Base-by-base conservation (phyloP, 37 sponge, comb jelly and placozoan genomes). In the Corticium candelabrum region DNA sequence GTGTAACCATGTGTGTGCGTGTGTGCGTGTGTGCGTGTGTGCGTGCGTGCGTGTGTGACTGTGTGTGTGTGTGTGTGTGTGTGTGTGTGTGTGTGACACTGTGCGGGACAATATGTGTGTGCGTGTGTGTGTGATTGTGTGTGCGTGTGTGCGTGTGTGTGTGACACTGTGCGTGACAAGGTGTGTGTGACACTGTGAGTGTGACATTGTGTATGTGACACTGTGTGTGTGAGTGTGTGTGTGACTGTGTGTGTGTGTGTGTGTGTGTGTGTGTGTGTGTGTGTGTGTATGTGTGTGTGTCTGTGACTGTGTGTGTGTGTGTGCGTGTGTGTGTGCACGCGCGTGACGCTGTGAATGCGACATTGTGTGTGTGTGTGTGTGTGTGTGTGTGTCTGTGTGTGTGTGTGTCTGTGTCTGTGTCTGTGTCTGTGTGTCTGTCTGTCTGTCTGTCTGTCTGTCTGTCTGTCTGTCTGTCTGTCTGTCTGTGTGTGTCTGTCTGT, bases 201-300 rank as follows among this genome's bases (percentile, higher is more conserved):
- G 56, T 43, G 5, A 21, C 11, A 21, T 43, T 43, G 11, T 11
- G 56, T 43, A 11, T 43, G 56, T 43, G 56, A 21, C 11, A 21
- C 11, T 43, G 56, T 43, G 56, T 43, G 11, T 43, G 56, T 43
- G 56, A 21, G 56, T 43, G 56, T 43, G 56, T 43, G 56, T 43
- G 56, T 43, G 56, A 21, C 11, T 43, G 56, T 43, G 56, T 43
- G 56, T 43, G 56, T 43, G 56, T 43, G 56, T 43, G 56, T 43
- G 56, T 43, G 56, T 43, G 56, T 43, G 56, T 43, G 56, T 43
- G 56, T 43, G 56, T 43, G 56, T 43, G 56, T 43, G 56, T 43
- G 56, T 43, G 56, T 43, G 56, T 43, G 56, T 43, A 11, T 43
- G 56, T 11, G 56, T 43, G 56, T 43, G 56, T 43, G 11, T 43